Percentiles rank a stretch among this genome's conserved stretches.
Conservation (phyloP, 2,888 invertebrate species). For the Aphrophora alni region DNA sequence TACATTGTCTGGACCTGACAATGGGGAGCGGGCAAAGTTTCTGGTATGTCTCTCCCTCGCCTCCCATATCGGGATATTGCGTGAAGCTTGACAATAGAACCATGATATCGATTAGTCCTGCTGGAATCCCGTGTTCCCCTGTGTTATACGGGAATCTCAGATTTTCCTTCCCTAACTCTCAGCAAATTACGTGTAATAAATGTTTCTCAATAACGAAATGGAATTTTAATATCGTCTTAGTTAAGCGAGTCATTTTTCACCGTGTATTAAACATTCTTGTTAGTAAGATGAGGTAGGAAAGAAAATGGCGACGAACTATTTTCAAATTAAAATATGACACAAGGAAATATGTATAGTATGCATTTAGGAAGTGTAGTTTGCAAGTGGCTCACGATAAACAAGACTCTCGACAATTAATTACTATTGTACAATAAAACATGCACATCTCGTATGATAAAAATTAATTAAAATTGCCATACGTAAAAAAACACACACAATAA, state of each 20-base stretch:
- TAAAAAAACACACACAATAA: too few species aligned
- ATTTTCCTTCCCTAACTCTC: background rate
- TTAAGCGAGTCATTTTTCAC: background rate
- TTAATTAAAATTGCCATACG: too few species aligned
- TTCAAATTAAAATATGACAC: too few species aligned
- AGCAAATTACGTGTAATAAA: background rate
- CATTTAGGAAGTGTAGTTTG: too few species aligned
- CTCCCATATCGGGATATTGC: slow-evolving; percentile 24
- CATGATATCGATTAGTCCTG: background rate
- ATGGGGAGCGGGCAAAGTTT: slow-evolving; percentile 26
- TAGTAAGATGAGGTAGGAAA: too few species aligned
- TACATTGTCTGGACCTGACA: slow-evolving; percentile 22
- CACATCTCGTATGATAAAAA: too few species aligned
- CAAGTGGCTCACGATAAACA: too few species aligned
- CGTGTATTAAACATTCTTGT: background rate
- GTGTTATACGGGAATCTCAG: background rate
- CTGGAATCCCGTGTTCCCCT: background rate
- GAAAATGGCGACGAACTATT: too few species aligned
- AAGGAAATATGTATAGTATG: too few species aligned
- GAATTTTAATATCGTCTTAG: background rate
- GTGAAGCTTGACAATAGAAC: slow-evolving; percentile 21
- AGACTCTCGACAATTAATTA: too few species aligned
- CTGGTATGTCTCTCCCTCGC: slow-evolving; percentile 27
- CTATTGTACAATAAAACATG: too few species aligned
- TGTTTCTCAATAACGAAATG: background rate